A percentile compares a stretch with the other conserved stretches of the same genome.
phyloP scores from a whole-genome alignment of 1,140 invertebrate species.

The Pygmarrhopalites habei region DNA sequence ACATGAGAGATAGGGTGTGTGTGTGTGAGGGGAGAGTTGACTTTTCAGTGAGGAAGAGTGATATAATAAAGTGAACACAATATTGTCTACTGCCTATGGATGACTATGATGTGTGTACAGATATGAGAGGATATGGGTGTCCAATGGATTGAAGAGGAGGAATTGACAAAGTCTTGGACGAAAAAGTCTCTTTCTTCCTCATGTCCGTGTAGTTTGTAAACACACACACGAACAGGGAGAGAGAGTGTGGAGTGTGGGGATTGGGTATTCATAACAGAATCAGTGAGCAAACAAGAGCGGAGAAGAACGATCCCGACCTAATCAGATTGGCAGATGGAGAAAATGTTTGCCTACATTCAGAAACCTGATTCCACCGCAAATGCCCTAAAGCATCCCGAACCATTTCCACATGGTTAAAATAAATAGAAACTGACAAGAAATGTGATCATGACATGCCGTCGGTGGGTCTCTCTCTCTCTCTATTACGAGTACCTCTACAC shows the following conservation, averaged over 20 bases:
- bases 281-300: conserved; percentile 15
- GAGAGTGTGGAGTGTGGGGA: background rate
- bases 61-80: too few species aligned
- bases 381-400: conserved; percentile 34
- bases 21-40: too few species aligned
- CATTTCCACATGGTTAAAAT: conserved; percentile 40
- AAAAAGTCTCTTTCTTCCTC: too few species aligned
- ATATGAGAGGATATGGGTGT: background rate
- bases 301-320: conserved; percentile 21
- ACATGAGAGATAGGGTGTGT: too few species aligned
- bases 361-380: conserved; percentile 36
- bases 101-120: background rate
- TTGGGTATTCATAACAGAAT: conserved; percentile 36
- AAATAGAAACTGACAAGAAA: conserved; percentile 40
- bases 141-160: background rate
- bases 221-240: too few species aligned
- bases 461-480: conserved; percentile 11
- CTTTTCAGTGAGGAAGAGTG: too few species aligned
- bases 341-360: conserved; percentile 36
- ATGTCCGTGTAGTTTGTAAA: too few species aligned
- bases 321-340: conserved; percentile 39
- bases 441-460: conserved; percentile 39
- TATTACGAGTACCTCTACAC: conserved; percentile 5
- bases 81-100: too few species aligned
- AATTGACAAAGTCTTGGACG: conserved; percentile 9